Conservation (phyloP, 2,797 vertebrate genomes). For the Corythornis leucogaster region DNA sequence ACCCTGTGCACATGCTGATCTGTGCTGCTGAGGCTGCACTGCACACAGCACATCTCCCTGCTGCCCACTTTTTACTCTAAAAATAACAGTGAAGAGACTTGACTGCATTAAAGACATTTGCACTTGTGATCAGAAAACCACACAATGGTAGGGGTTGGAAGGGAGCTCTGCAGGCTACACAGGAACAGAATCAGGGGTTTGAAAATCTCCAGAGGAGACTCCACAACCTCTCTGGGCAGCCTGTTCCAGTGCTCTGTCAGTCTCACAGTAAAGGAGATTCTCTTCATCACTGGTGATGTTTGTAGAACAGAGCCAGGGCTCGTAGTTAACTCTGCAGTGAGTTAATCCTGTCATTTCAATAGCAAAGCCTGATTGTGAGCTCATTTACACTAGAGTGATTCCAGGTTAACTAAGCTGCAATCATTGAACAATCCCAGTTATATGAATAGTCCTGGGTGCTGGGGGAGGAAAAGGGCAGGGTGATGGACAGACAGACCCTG, state of each 20-base stretch:
- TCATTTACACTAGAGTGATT: neutral
- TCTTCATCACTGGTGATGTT: neutral
- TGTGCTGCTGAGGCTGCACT: neutral
- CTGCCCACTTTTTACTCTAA: neutral
- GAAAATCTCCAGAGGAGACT: too few relatives aligned
- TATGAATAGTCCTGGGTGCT: neutral
- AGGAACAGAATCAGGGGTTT: too few relatives aligned
- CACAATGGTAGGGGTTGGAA: too few relatives aligned
- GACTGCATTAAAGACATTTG: neutral
- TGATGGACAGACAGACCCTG: neutral
- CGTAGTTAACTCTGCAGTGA: neutral
- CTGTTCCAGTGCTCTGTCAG: too few relatives aligned
- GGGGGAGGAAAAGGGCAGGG: neutral
- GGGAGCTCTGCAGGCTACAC: too few relatives aligned
- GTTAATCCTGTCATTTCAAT: neutral
- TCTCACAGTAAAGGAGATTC: too few relatives aligned
- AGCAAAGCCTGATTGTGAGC: neutral
- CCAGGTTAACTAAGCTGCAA: neutral
- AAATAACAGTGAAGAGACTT: neutral
- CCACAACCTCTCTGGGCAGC: too few relatives aligned
- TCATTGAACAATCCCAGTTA: neutral
- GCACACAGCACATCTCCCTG: neutral
- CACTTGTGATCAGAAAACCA: neutral
- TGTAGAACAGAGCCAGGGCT: neutral
- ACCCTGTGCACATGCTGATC: fast-evolving